phyloP scores from a whole-genome alignment of 2,113 vertebrate species.

The Mellivora capensis region DNA sequence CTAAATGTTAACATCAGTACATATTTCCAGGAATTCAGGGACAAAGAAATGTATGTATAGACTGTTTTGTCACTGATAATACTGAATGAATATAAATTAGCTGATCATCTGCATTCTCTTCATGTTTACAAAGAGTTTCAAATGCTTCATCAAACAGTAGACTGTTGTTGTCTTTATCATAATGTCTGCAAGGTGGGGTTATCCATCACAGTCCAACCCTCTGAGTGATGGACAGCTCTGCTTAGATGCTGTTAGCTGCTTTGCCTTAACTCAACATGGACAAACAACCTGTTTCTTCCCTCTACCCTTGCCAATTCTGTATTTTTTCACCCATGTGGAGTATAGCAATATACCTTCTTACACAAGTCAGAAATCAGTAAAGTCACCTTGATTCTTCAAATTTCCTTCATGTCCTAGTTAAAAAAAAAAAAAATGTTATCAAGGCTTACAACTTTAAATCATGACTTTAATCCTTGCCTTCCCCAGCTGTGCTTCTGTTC shows the following conservation, averaged over 20 bases:
- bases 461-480: neutral
- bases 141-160: neutral
- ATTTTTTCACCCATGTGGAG: neutral
- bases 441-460: neutral
- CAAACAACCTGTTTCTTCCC: neutral
- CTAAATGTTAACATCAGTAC: neutral
- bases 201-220: neutral
- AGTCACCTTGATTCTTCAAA: neutral
- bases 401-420: neutral
- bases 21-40: neutral
- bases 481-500: neutral
- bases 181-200: neutral
- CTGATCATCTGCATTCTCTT: neutral
- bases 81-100: neutral
- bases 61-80: neutral
- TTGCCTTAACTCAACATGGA: neutral
- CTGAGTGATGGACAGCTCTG: neutral
- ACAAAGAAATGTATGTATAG: neutral
- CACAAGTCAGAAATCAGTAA: conserved; percentile 19
- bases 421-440: neutral
- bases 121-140: neutral
- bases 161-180: neutral
- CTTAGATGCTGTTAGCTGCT: neutral
- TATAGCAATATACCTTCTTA: neutral
- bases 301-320: neutral